A percentile compares a stretch with the other conserved stretches of the same genome.
phyloP scores from a whole-genome alignment of 2,888 invertebrate genomes.

The Phyllotreta cruciferae region DNA sequence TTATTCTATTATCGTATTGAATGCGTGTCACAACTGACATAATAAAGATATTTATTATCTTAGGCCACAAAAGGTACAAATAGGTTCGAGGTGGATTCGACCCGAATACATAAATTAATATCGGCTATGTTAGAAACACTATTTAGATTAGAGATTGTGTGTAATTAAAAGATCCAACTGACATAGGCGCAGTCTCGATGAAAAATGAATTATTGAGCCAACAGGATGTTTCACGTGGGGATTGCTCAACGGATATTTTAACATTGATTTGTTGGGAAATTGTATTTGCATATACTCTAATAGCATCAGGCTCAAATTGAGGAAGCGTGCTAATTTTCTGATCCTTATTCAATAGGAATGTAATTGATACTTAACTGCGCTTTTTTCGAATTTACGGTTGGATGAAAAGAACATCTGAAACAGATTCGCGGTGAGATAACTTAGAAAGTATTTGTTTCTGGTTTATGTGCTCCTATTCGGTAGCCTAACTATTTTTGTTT shows the following conservation, averaged over 20 bases:
- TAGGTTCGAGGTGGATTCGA: constrained; percentile 19
- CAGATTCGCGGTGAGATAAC: constrained; percentile 13
- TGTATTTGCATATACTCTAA: too few species aligned
- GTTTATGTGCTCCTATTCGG: neutral
- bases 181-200: constrained; percentile 19
- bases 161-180: constrained; percentile 12
- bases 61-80: constrained; percentile 18
- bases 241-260: neutral
- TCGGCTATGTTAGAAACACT: constrained; percentile 18
- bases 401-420: constrained; percentile 4
- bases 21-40: constrained; percentile 27
- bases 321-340: constrained; percentile 14
- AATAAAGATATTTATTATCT: constrained; percentile 26
- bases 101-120: constrained; percentile 27
- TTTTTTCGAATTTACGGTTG: constrained; percentile 17
- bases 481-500: too few species aligned
- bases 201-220: constrained; percentile 16
- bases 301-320: constrained; percentile 3
- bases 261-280: neutral
- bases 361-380: constrained; percentile 15
- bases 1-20: constrained; percentile 24
- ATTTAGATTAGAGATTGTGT: constrained; percentile 9
- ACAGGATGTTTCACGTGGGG: neutral
- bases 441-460: constrained; percentile 14
- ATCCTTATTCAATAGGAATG: constrained; percentile 1